Percentiles rank a stretch among this genome's conserved stretches.
Conservation (phyloP, 2,888 invertebrate genomes). For the Pyrochroa serraticornis region DNA sequence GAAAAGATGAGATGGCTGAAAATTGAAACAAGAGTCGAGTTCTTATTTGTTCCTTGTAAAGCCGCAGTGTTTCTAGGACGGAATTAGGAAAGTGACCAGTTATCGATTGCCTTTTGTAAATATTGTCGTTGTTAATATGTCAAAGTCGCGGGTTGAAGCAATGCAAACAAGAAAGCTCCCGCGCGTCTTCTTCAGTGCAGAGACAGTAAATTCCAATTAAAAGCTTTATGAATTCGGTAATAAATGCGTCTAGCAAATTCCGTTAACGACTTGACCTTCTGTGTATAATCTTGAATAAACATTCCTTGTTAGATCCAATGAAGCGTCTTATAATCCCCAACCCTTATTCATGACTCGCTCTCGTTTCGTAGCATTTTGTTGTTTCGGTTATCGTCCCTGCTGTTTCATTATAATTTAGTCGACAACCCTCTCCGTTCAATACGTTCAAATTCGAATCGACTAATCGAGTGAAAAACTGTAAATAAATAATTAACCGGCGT, state of each 20-base stretch:
- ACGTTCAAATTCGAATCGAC: slow-evolving; percentile 3
- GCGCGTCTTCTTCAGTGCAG: background rate
- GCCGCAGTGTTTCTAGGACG: too few relatives aligned
- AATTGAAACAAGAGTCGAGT: too few relatives aligned
- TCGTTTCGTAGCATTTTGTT: slow-evolving; percentile 33
- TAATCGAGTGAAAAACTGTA: slow-evolving; percentile 7
- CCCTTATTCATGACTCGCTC: slow-evolving; percentile 43
- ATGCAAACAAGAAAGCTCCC: background rate
- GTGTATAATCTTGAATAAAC: slow-evolving; percentile 35
- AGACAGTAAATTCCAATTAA: slow-evolving; percentile 16
- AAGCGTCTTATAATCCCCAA: slow-evolving; percentile 41
- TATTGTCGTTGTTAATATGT: too few relatives aligned
- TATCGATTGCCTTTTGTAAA: too few relatives aligned
- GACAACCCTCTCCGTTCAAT: background rate
- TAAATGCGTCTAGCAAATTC: slow-evolving; percentile 23
- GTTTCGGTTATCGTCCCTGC: slow-evolving; percentile 27
- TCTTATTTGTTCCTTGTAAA: too few relatives aligned
- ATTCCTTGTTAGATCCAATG: slow-evolving; percentile 36
- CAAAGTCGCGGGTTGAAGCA: too few relatives aligned
- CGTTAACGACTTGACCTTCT: slow-evolving; percentile 24
- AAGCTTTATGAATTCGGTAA: slow-evolving; percentile 15
- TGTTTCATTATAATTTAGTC: slow-evolving; percentile 31
- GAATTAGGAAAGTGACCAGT: too few relatives aligned
- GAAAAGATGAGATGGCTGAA: too few relatives aligned
- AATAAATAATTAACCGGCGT: slow-evolving; percentile 21